Evolutionary conservation across 2,888 invertebrate species (phyloP), one percentile per base, ranked within the genome.

Genomic region (Monopis laevigella): DNA sequence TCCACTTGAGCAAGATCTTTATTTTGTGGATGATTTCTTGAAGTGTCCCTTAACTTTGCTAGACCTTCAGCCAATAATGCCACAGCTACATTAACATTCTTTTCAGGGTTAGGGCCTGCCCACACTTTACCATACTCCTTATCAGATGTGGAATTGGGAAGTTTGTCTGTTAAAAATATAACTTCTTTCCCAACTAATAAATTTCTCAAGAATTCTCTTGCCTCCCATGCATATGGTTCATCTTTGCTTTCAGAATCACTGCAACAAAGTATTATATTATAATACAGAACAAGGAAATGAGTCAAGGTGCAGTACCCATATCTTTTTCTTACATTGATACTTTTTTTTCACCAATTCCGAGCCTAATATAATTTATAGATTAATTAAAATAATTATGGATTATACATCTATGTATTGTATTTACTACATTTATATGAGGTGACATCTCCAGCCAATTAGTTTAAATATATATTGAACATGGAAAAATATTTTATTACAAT

Each of bases 161-260:
- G 89, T 59, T 91, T 93, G 59, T 97, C 96, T 40, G 85, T 84
- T 26, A 87, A 88, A 62, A 96, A 97, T 11, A 86, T 84, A 0
- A 99, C 93, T 55, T 93, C 91, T 64, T 93, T 90, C 2, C 96
- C 96, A 55, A 99, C 88, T 24, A 98, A 73, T 66, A 93, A 94
- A 61, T 94, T 93, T 26, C 98, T 86, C 38, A 99, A 81, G 61
- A 89, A 98, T 74, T 99, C 98, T 42, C 98, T 87, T 1, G 98
- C 93, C 62, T 98, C 98, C 97, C 98, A 99, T 0, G 97, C 98
- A 82, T 85, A 98, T 1, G 98, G 93, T 73, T 98, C 93, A 64
- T 95, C 95, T 64, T 88, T 90, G 8, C 86, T 85, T 56, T 90
- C 90, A 32, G 84, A 84, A 29, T 85, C 83, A 65, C 84, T 86